Conservation (phyloP, 2,888 invertebrate species). For the Papilio demoleus region DNA sequence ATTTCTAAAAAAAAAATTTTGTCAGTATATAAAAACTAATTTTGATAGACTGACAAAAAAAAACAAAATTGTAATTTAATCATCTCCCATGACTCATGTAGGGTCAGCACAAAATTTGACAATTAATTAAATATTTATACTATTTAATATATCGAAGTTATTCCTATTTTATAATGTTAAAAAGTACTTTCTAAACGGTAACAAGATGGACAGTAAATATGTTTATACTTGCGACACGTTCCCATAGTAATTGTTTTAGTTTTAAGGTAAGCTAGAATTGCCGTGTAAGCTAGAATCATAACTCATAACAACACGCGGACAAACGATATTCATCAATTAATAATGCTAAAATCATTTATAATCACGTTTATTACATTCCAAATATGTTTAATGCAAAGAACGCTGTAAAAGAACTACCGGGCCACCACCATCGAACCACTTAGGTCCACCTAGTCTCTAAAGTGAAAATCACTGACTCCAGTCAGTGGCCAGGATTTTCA, state of each 20-base stretch:
- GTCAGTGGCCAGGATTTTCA: too few relatives aligned
- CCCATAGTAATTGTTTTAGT: conserved; percentile 25
- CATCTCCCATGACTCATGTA: too few relatives aligned
- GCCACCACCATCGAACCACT: too few relatives aligned
- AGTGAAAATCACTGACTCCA: too few relatives aligned
- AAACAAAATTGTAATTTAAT: too few relatives aligned
- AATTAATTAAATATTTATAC: background rate
- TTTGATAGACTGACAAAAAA: too few relatives aligned
- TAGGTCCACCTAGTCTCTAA: too few relatives aligned
- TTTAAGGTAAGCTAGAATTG: conserved; percentile 31
- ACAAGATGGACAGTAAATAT: conserved; percentile 5
- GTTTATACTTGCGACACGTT: conserved; percentile 33
- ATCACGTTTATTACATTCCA: background rate
- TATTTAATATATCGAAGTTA: too few relatives aligned
- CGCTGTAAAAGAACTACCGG: background rate
- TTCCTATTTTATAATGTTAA: too few relatives aligned
- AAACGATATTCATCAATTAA: conserved; percentile 1
- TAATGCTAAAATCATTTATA: background rate
- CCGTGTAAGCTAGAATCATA: conserved; percentile 18
- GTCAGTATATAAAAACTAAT: too few relatives aligned
- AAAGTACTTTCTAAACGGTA: conserved; percentile 5
- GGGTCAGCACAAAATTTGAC: too few relatives aligned
- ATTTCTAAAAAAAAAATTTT: too few relatives aligned
- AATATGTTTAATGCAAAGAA: background rate
- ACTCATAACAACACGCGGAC: conserved; percentile 14